These are phyloP conservation scores for Bimastos eiseni DNA, from an alignment of 2,888 invertebrate genomes.

Conservation along the genomic window DNA sequence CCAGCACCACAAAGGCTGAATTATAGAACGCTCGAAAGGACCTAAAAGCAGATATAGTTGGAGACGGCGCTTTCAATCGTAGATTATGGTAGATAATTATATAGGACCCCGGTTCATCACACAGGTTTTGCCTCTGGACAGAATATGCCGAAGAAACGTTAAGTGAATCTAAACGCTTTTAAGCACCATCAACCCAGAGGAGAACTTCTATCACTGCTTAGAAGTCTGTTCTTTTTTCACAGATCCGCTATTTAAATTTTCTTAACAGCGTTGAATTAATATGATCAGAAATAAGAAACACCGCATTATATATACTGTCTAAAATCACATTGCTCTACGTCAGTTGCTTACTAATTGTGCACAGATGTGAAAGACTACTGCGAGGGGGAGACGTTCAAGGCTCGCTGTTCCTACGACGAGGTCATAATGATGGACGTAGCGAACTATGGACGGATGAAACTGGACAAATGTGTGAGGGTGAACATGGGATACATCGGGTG, in stretches of 20 bases:
- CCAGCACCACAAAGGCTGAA: no score
- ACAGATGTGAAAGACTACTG: constrained; percentile 37
- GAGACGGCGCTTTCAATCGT: no score
- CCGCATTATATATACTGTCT: neutral
- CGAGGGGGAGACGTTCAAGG: constrained; percentile 39
- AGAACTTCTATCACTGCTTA: neutral
- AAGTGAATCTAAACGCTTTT: neutral
- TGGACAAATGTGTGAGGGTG: constrained; percentile 39
- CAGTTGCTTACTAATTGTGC: neutral
- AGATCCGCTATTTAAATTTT: no score
- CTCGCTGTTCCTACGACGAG: constrained; percentile 36
- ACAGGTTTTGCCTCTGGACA: no score
- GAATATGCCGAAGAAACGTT: neutral
- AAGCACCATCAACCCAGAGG: neutral
- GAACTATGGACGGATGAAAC: constrained; percentile 42
- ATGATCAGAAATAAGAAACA: neutral
- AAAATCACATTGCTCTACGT: neutral
- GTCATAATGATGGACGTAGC: constrained; percentile 40
- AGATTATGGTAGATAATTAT: no score
- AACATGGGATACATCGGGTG: constrained; percentile 44
- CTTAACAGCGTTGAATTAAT: no score
- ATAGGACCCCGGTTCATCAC: no score
- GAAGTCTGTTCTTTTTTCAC: neutral
- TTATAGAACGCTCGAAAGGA: no score
- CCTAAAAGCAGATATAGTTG: no score